Conservation (phyloP, 1,140 invertebrate genomes). For the Drosophila sucinea region DNA sequence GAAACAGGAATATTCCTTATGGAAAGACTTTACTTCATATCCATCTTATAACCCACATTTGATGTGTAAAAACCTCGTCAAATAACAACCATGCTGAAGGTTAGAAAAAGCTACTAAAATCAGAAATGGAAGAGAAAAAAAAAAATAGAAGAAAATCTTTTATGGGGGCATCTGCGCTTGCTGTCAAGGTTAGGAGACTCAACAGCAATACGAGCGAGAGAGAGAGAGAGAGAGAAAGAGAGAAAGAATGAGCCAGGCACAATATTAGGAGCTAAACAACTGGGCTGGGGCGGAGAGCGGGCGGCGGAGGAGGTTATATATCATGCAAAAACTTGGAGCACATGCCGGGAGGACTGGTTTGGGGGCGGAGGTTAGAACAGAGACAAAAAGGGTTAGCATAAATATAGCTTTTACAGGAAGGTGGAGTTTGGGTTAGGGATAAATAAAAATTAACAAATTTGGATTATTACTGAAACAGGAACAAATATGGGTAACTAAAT, state of each 20-base stretch:
- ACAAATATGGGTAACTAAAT: conserved; percentile 9
- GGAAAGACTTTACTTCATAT: neutral
- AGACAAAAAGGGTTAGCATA: conserved; percentile 12
- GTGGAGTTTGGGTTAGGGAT: neutral
- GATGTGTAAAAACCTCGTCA: conserved; percentile 16
- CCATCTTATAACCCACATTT: neutral
- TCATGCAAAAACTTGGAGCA: conserved; percentile 27
- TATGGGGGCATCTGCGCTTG: conserved; percentile 4
- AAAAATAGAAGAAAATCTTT: conserved; percentile 10
- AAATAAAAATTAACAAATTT: conserved; percentile 33
- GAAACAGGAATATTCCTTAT: no score
- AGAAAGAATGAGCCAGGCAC: neutral
- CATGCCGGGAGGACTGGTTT: conserved; percentile 16
- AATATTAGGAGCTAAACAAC: conserved; percentile 2
- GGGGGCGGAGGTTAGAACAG: conserved; percentile 12
- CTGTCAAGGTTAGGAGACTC: conserved; percentile 11
- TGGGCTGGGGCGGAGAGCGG: neutral
- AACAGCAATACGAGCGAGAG: neutral
- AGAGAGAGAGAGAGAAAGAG: neutral
- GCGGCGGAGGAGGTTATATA: conserved; percentile 16
- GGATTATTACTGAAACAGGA: conserved; percentile 37
- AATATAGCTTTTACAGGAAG: neutral
- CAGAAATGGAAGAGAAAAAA: neutral
- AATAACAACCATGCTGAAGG: conserved; percentile 42
- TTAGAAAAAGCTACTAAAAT: conserved; percentile 13